These are phyloP conservation scores for Excalfactoria chinensis DNA, from an alignment of 2,113 vertebrate genomes.

Conservation along the genomic window DNA sequence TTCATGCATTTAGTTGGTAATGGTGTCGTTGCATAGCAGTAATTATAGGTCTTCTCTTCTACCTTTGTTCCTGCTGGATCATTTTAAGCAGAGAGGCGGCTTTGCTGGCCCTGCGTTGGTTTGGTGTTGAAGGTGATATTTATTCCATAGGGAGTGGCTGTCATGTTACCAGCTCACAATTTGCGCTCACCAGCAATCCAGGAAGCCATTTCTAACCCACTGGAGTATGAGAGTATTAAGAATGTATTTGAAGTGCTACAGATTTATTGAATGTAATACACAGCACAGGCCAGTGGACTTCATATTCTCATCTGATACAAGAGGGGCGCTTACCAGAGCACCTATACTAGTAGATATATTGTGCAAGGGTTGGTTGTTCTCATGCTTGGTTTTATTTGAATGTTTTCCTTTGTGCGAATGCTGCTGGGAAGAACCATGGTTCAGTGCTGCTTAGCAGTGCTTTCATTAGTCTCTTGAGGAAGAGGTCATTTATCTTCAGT, in stretches of 20 bases:
- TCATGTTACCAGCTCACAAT: background rate
- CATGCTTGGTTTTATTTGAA: conserved; percentile 20
- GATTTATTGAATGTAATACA: background rate
- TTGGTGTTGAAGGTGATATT: background rate
- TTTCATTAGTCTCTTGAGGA: conserved; percentile 28
- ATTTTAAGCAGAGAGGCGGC: background rate
- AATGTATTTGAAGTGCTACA: background rate
- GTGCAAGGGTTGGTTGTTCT: conserved; percentile 56
- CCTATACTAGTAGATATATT: background rate
- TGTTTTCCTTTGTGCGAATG: conserved; percentile 52
- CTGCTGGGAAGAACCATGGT: conserved; percentile 32
- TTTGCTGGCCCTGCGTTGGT: background rate
- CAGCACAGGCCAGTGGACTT: background rate
- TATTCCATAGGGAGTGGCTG: background rate
- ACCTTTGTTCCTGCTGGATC: background rate
- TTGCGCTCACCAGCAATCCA: background rate
- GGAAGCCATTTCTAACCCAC: background rate
- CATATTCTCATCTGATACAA: background rate
- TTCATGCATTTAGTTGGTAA: background rate
- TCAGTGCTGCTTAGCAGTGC: conserved; percentile 17
- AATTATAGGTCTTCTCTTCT: background rate
- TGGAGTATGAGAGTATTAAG: background rate
- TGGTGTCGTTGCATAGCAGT: background rate
- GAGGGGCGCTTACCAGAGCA: background rate
- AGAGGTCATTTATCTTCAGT: conserved; percentile 16